Base-by-base conservation (phyloP, 2,113 vertebrate species). In the Azemiops feae region DNA sequence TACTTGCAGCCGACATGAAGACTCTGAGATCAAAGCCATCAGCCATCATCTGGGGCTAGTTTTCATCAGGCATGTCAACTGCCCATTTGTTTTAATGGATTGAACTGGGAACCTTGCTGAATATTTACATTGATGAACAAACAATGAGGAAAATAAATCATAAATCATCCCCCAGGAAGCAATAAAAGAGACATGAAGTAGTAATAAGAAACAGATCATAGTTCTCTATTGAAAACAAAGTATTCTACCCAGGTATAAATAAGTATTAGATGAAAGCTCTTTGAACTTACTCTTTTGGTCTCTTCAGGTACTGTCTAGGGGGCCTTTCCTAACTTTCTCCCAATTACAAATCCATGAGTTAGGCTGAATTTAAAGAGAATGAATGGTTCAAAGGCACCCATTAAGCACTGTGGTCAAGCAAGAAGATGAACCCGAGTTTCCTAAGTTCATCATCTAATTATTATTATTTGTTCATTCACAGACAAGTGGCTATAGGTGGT, bases 21-120 rank as follows among this genome's bases (percentile, higher is more conserved):
- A 95, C 58, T 45, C 85, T 88, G 89, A 96, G 93, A 93, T 96
- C 95, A 96, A 91, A 90, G 74, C 91, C 92, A 92, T 91, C 92
- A 95, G 85, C 52, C 95, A 91, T 95, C 90, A 55, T 95, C 95
- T 95, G 95, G 43, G 52, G 93, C 47, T 94, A 94, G 93, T 88
- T 23, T 1, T 94, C 27, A 0, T 94, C 95, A 96, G 93, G 95
- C 95, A 95, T 96, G 95, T 89, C 64, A 87, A 47, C 20, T 91
- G 58, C 55, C 57, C 69, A 52, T 88, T 95, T 54, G 95, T 34
- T 94, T 94, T 81, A n/a, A 0, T 52, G 74, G 93, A 95, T 95
- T 91, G 92, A 86, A 27, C 34, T 91, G 52, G 92, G 92, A 3
- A 91, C 47, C 34, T 85, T 88, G 88, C 34, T 55, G 89, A 90